Conservation (phyloP, 30 jellyfish, hydroid and myxozoan species). For the Cassiopea xamachana region DNA sequence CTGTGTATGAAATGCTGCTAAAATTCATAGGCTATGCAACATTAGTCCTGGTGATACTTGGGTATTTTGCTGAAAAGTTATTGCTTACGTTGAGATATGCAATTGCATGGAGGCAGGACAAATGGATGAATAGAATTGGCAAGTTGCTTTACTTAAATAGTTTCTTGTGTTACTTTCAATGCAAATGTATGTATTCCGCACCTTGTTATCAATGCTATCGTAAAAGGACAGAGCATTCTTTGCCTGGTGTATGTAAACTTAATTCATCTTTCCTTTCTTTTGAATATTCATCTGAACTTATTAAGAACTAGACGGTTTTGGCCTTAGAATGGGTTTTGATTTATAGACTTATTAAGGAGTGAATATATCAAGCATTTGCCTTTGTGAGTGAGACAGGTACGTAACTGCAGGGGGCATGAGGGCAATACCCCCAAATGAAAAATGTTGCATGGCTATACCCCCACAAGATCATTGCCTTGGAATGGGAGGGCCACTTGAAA, state of each 20-base stretch:
- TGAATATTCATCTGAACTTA: no score
- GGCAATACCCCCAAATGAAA: no score
- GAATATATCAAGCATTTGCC: no score
- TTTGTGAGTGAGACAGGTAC: no score
- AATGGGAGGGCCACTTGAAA: no score
- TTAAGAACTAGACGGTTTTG: no score
- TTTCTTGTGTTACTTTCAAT: not conserved
- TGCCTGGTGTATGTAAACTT: not conserved
- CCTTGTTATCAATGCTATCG: not conserved
- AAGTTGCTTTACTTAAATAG: not conserved
- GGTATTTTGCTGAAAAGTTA: conserved; percentile 25
- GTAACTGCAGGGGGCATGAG: no score
- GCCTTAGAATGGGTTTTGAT: no score
- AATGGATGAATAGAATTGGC: conserved; percentile 20
- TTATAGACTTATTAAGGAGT: no score
- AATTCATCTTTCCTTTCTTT: not conserved
- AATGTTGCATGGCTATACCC: no score
- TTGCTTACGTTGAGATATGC: not conserved
- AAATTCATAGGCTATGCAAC: conserved; percentile 45
- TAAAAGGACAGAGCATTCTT: no score
- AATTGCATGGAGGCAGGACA: conserved; percentile 16
- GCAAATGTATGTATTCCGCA: not conserved
- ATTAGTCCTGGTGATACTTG: conserved; percentile 17
- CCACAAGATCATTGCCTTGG: no score
- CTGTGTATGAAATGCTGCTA: conserved; percentile 8